These are phyloP conservation scores for Alligator mississippiensis DNA, from an alignment of 2,113 vertebrate genomes.

Conservation along the genomic window DNA sequence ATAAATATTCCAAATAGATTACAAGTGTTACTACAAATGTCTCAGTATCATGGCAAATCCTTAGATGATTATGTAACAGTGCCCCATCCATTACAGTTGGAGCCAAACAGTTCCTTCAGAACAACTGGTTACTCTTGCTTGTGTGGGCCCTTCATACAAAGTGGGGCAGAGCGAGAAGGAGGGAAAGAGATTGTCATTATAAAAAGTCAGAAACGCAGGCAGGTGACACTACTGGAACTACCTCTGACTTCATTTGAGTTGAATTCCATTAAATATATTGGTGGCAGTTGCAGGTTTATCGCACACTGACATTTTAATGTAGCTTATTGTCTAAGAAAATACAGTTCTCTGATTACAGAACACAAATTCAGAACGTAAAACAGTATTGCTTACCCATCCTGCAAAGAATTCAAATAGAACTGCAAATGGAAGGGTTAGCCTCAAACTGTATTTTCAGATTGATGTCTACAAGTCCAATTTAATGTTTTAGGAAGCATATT, in stretches of 20 bases:
- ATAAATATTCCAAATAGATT: not conserved
- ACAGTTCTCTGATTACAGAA: not conserved
- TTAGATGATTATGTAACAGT: not conserved
- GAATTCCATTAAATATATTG: conserved; percentile 17
- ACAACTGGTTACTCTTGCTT: not conserved
- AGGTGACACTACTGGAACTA: conserved; percentile 32
- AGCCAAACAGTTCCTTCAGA: not conserved
- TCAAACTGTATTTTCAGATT: not conserved
- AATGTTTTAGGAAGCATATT: not conserved
- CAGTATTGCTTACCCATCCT: not conserved
- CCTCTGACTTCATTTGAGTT: conserved; percentile 30
- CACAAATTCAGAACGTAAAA: not conserved
- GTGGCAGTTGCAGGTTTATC: not conserved
- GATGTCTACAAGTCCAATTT: not conserved
- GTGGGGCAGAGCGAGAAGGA: not conserved
- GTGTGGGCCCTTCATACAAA: not conserved
- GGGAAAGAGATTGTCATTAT: not conserved
- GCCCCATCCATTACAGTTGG: accelerated
- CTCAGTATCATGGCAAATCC: not conserved
- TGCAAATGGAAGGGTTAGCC: not conserved
- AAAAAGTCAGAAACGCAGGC: not conserved
- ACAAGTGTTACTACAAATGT: not conserved
- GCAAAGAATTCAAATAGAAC: not conserved
- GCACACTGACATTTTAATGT: not conserved
- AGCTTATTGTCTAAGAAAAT: not conserved